Conservation (phyloP, 2,797 vertebrate species). For the Ateles fusciceps region DNA sequence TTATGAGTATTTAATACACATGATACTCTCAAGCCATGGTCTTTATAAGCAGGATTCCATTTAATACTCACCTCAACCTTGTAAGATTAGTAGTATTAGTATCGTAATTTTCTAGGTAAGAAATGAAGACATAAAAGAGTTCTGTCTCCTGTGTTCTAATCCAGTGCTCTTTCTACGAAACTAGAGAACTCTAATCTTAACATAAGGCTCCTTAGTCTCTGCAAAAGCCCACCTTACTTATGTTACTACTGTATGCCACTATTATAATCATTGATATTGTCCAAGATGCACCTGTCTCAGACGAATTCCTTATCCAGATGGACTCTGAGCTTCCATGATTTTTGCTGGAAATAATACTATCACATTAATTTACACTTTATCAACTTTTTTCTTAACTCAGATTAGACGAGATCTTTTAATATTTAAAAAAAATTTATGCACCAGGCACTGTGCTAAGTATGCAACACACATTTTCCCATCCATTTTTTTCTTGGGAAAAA, state of each 20-base stretch:
- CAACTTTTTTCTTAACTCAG: background rate
- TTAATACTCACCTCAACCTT: background rate
- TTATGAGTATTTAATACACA: background rate
- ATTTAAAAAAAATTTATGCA: background rate
- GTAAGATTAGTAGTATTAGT: background rate
- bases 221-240: background rate
- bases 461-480: background rate
- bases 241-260: background rate
- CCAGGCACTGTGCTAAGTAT: background rate
- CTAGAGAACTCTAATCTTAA: background rate
- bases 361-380: background rate
- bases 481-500: background rate
- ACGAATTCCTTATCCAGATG: background rate
- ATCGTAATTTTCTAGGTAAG: background rate
- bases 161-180: background rate
- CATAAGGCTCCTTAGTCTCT: background rate
- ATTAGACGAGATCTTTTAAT: background rate
- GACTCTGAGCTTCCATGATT: background rate
- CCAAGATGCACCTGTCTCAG: background rate
- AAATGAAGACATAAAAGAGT: background rate
- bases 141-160: background rate
- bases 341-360: background rate
- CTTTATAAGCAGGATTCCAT: background rate
- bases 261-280: background rate
- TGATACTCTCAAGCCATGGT: background rate